Percentiles rank a stretch among this genome's conserved stretches.
These are phyloP conservation scores for Exephanes ischioxanthus DNA, from an alignment of 2,888 invertebrate genomes.

Conservation along the genomic window DNA sequence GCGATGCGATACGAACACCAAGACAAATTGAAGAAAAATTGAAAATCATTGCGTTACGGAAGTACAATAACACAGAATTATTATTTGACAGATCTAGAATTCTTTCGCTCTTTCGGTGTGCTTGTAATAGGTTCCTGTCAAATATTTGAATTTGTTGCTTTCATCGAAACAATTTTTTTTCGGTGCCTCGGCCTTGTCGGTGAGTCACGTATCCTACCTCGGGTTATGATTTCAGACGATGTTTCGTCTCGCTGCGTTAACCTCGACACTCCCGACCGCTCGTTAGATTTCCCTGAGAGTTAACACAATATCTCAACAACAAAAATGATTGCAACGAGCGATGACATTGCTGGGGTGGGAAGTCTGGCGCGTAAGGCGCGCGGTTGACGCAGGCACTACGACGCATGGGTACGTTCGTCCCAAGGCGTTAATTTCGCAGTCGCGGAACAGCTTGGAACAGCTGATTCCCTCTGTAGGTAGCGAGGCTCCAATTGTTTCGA, in stretches of 20 bases:
- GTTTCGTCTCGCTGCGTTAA: background rate
- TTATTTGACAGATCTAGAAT: background rate
- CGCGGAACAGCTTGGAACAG: background rate
- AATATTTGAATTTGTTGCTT: background rate
- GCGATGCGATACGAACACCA: too few relatives aligned
- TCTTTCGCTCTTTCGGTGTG: background rate
- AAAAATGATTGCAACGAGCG: background rate
- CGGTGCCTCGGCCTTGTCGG: background rate
- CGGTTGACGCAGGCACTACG: background rate
- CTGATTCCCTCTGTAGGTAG: background rate
- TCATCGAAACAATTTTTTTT: background rate
- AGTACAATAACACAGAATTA: background rate
- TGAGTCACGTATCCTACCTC: background rate
- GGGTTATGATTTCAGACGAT: background rate
- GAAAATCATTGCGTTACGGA: background rate
- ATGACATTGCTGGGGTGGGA: background rate
- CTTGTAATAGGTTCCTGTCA: background rate
- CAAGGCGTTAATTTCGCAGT: background rate
- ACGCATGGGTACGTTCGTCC: background rate
- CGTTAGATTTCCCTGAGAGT: background rate
- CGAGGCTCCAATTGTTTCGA: background rate
- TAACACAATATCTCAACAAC: background rate
- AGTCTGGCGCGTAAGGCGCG: background rate
- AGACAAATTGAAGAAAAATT: too few relatives aligned
- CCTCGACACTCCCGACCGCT: background rate